Evolutionary conservation across 1,140 invertebrate genomes (phyloP).

Genomic region (Dinoponera quadriceps): DNA sequence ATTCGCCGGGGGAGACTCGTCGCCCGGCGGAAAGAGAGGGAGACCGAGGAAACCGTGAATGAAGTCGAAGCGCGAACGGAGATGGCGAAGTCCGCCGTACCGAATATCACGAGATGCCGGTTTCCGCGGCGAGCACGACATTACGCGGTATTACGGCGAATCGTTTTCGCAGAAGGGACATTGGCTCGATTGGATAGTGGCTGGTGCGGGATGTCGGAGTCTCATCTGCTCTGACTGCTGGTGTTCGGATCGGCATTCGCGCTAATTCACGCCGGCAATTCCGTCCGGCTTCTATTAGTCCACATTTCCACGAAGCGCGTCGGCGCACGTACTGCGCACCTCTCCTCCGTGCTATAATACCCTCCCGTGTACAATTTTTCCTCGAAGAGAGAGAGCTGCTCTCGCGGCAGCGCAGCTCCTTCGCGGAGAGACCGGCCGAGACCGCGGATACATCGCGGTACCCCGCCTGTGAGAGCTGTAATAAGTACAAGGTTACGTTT

Average conservation of each 20-base stretch:
- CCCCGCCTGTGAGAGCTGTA: slow-evolving; percentile 2
- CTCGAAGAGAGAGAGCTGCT: too few species aligned
- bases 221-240: background rate
- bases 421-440: too few species aligned
- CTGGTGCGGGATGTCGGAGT: background rate
- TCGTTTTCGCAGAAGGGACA: slow-evolving; percentile 37
- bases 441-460: background rate
- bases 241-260: slow-evolving; percentile 29
- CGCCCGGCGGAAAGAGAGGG: too few species aligned
- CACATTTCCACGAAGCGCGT: slow-evolving; percentile 48
- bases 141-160: background rate
- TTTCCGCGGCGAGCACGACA: background rate
- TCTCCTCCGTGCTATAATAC: too few species aligned
- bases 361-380: slow-evolving; percentile 9
- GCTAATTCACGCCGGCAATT: slow-evolving; percentile 48
- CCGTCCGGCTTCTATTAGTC: slow-evolving; percentile 36
- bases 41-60: background rate
- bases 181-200: slow-evolving; percentile 45
- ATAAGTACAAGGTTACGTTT: slow-evolving; percentile 45
- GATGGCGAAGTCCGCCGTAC: background rate
- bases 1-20: too few species aligned
- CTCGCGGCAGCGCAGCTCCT: too few species aligned
- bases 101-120: background rate
- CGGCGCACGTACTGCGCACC: background rate
- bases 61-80: background rate